Evolutionary conservation across 37 sponge, comb jelly and placozoan genomes (phyloP), one percentile per base, ranked within the genome.

Genomic region (Aplysina aerophoba): DNA sequence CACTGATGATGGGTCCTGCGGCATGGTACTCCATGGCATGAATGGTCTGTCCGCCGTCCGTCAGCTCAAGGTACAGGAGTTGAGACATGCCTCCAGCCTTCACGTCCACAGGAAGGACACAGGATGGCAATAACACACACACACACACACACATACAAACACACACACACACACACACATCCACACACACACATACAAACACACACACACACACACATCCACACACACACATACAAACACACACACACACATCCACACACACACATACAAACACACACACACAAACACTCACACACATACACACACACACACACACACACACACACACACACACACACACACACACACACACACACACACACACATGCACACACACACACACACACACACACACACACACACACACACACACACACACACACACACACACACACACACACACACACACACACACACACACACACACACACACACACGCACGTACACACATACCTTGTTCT

Each of bases 1-100:
- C 78, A 40, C 54, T 50, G n/a, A 75, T 21, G 15, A 24, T 54
- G 25, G 37, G 53, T 15, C 53, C 62, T 31, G 77, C 19, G 27
- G 41, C 20, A 39, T 35, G 55, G 41, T 84, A 84, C 65, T 84
- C 84, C 84, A 84, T 84, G 21, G 84, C 84, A 15, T 69, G 24
- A 13, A 84, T 30, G 22, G 58, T 65, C 40, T 72, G 69, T 24
- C 22, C 11, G 14, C 84, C 84, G 77, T 84, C 84, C 69, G 84
- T 84, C 40, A 84, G 55, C 34, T 38, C 53, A 1, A 84, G 69
- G 22, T 38, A 67, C 33, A 84, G 84, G 50, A 84, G 27, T 0
- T 72, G 71, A 55, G 24, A 15, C 16, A 0, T 12, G 4, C 11
- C 50, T 8, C 17, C n/a, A 50, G 54, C 24, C n/a, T 35, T 62